A percentile compares a stretch with the other conserved stretches of the same genome.
Evolutionary conservation across 2,797 vertebrate species (phyloP).

Genomic region (Graptemys geographica): DNA sequence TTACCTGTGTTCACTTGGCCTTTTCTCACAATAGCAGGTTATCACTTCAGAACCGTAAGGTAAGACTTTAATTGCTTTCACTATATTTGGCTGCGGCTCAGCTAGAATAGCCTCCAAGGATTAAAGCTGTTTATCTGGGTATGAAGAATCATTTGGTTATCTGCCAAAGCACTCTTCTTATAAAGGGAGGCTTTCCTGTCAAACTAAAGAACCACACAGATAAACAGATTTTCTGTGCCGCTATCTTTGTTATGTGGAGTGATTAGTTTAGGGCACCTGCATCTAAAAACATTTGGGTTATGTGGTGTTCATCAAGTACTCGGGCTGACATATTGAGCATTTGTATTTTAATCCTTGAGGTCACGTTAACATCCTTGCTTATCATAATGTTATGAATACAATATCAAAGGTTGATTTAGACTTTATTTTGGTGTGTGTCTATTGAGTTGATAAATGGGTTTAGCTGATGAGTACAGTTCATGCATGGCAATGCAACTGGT

Average conservation of each 20-base stretch:
- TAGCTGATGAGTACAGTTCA: constrained; percentile 25
- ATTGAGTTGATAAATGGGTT: constrained; percentile 43
- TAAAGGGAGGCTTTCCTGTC: constrained; percentile 62
- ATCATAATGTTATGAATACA: constrained; percentile 30
- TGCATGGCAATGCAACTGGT: constrained; percentile 25
- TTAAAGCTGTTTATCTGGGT: constrained; percentile 69
- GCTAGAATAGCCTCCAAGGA: constrained; percentile 63
- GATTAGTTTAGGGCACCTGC: constrained; percentile 18
- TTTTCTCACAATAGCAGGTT: constrained; percentile 20
- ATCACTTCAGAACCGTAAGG: constrained; percentile 51
- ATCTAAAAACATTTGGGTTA: constrained; percentile 12
- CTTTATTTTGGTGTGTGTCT: constrained; percentile 19
- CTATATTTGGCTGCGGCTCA: constrained; percentile 52
- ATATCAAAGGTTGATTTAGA: constrained; percentile 24
- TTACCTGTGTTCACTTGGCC: constrained; percentile 14
- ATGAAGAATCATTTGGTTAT: constrained; percentile 68
- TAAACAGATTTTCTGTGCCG: constrained; percentile 40
- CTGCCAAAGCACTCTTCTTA: constrained; percentile 61
- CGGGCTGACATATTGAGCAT: neutral
- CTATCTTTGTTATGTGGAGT: constrained; percentile 5
- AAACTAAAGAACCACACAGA: constrained; percentile 33
- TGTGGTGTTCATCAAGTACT: neutral
- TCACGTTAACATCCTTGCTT: constrained; percentile 40
- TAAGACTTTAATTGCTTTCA: constrained; percentile 71
- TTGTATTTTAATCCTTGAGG: neutral